Conservation (phyloP, 2,797 vertebrate species). For the Anguilla marmorata region DNA sequence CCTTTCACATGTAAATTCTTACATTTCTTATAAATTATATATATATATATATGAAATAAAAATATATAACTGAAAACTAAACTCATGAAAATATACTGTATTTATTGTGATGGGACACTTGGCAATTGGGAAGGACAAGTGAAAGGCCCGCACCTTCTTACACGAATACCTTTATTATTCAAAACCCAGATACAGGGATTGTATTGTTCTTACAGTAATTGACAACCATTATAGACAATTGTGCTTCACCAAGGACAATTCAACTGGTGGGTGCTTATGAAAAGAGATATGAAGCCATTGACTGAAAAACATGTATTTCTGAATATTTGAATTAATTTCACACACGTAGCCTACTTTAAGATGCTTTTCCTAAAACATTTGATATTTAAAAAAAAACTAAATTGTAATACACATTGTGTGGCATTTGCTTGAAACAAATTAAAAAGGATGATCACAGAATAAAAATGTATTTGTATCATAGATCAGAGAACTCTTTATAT, state of each 20-base stretch:
- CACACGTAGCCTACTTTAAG: neutral
- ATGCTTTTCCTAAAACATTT: neutral
- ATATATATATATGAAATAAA: neutral
- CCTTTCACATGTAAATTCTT: neutral
- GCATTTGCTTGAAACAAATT: neutral
- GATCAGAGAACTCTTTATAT: neutral
- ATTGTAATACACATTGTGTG: neutral
- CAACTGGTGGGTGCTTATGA: neutral
- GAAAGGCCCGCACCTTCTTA: slow-evolving; percentile 1
- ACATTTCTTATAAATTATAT: neutral
- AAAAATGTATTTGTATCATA: neutral
- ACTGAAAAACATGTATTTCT: neutral
- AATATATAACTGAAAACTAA: neutral
- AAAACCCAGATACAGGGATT: neutral
- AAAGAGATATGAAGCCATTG: neutral
- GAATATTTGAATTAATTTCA: neutral
- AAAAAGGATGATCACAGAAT: neutral
- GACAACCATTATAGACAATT: neutral
- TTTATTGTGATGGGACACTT: neutral
- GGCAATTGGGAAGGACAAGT: neutral
- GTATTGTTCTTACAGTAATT: neutral
- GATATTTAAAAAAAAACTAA: neutral
- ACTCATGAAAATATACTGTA: neutral
- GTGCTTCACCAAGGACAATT: neutral
- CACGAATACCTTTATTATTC: slow-evolving; percentile 1